phyloP scores from a whole-genome alignment of 2,797 vertebrate species.

The Pseudochirops cupreus region DNA sequence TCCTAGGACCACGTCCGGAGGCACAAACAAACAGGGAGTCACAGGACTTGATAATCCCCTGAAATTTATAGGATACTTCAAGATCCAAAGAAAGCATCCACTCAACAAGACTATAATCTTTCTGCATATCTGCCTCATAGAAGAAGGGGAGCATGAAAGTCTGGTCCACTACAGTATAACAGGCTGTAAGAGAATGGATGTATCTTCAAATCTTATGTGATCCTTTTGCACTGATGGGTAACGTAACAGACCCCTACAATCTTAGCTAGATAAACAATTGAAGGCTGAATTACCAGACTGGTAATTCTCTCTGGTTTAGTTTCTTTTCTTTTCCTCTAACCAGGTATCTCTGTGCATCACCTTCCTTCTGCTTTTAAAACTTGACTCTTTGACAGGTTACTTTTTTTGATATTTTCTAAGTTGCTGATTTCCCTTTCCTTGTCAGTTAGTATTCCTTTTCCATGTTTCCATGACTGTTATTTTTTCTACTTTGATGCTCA shows the following conservation, averaged over 20 bases:
- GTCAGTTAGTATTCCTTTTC: constrained; percentile 43
- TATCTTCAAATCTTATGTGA: not conserved
- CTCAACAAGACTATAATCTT: no score
- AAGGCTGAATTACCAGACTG: constrained; percentile 63
- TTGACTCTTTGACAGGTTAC: constrained; percentile 21
- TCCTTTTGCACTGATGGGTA: not conserved
- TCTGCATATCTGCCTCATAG: no score
- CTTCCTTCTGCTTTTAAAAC: constrained; percentile 41
- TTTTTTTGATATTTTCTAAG: not conserved
- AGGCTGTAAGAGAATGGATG: not conserved
- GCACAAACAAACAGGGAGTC: no score
- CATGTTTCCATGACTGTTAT: not conserved
- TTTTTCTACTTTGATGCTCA: not conserved
- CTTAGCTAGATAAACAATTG: constrained; percentile 33
- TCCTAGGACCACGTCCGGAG: no score
- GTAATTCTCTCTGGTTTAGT: constrained; percentile 57
- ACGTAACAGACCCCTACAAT: constrained; percentile 44
- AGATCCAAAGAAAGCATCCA: no score
- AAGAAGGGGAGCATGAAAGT: no score
- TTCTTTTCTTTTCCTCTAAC: constrained; percentile 58
- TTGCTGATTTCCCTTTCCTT: constrained; percentile 62
- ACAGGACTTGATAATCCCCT: no score
- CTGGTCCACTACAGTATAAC: not conserved
- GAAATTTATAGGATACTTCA: no score
- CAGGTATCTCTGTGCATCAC: constrained; percentile 48